Conservation (phyloP, 2,888 invertebrate genomes). For the Euplagia quadripunctaria region DNA sequence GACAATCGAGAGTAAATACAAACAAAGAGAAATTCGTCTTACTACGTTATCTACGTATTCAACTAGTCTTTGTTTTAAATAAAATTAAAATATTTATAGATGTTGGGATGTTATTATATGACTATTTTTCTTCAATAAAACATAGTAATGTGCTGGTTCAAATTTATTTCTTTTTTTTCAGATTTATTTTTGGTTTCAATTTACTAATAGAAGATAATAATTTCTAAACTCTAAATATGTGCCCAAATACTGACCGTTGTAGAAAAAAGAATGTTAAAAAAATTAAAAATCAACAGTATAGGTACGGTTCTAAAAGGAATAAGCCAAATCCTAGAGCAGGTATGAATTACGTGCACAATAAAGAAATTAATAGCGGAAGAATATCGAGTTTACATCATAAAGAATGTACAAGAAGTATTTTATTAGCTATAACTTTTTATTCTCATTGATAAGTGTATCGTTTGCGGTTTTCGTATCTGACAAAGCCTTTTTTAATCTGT, state of each 20-base stretch:
- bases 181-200: too few relatives aligned
- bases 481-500: too few relatives aligned
- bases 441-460: background rate
- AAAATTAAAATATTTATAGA: too few relatives aligned
- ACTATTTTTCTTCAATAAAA: too few relatives aligned
- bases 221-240: too few relatives aligned
- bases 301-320: conserved; percentile 20
- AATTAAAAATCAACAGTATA: too few relatives aligned
- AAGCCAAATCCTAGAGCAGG: conserved; percentile 30
- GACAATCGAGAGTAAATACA: background rate
- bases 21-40: background rate
- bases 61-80: background rate
- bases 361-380: conserved; percentile 38
- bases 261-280: too few relatives aligned
- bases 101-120: too few relatives aligned
- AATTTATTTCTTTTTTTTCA: too few relatives aligned
- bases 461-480: background rate
- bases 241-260: too few relatives aligned
- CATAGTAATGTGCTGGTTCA: too few relatives aligned
- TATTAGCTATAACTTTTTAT: conserved; percentile 4
- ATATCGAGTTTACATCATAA: conserved; percentile 23
- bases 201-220: too few relatives aligned
- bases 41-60: background rate
- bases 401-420: conserved; percentile 11
- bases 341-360: conserved; percentile 39